Conservation (phyloP, 1,140 invertebrate genomes). For the Vanessa tameamea region DNA sequence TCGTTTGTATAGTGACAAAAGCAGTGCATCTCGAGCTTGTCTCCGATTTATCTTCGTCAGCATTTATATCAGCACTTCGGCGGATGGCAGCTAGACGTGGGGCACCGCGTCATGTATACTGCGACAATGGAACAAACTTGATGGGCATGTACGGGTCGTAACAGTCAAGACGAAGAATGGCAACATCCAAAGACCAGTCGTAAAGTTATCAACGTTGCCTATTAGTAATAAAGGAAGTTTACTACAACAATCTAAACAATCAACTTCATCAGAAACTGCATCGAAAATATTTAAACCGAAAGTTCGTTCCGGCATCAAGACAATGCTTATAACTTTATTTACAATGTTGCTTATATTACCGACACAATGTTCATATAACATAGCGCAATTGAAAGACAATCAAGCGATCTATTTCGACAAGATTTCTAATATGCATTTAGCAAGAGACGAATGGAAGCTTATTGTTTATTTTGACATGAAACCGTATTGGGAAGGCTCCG, state of each 20-base stretch:
- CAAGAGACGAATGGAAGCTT: constrained; percentile 33
- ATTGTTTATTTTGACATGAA: constrained; percentile 30
- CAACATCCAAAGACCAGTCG: no score
- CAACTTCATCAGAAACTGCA: no score
- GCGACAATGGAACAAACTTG: constrained; percentile 2
- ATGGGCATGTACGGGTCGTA: no score
- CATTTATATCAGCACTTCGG: constrained; percentile 27
- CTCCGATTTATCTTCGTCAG: constrained; percentile 22
- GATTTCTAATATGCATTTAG: constrained; percentile 14
- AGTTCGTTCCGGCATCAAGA: no score
- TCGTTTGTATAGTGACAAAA: constrained; percentile 61
- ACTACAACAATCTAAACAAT: no score
- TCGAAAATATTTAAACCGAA: no score
- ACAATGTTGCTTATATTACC: not conserved
- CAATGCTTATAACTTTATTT: no score
- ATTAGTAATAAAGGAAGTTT: no score
- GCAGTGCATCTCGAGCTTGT: constrained; percentile 36
- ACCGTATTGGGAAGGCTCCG: constrained; percentile 27
- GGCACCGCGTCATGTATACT: constrained; percentile 25
- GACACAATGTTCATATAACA: not conserved
- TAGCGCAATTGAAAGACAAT: constrained; percentile 16
- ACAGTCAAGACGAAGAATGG: no score
- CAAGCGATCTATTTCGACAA: constrained; percentile 32
- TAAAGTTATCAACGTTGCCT: no score
- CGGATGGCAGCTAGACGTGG: constrained; percentile 24